Conservation (phyloP, 2,113 vertebrate genomes). For the Pseudopipra pipra region DNA sequence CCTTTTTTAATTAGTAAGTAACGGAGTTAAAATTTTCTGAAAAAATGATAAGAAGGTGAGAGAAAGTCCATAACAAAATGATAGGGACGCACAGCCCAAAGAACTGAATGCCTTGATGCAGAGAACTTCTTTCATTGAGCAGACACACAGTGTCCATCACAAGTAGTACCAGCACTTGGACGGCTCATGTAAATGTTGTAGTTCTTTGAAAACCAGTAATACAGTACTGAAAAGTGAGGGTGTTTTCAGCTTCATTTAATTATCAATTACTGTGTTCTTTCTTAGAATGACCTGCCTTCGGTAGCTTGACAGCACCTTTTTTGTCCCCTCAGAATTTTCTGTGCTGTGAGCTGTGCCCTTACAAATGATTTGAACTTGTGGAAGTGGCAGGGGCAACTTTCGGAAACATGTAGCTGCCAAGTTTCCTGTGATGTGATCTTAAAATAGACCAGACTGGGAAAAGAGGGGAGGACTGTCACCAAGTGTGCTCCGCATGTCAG, state of each 20-base stretch:
- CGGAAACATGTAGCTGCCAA: constrained; percentile 76
- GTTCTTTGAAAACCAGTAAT: not conserved
- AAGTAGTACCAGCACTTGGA: not conserved
- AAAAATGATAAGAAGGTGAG: not conserved
- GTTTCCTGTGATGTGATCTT: constrained; percentile 75
- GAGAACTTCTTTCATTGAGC: not conserved
- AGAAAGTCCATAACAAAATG: not conserved
- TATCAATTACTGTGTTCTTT: not conserved
- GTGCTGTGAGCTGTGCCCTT: constrained; percentile 32
- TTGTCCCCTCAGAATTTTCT: constrained; percentile 9
- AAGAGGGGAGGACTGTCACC: constrained; percentile 72
- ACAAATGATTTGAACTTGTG: constrained; percentile 62
- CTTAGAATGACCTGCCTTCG: not conserved
- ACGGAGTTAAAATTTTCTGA: not conserved
- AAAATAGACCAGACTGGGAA: constrained; percentile 80
- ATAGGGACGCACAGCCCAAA: not conserved
- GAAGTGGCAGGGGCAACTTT: constrained; percentile 74
- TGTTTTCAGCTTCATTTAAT: not conserved
- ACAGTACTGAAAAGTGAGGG: not conserved
- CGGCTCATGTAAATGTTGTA: not conserved
- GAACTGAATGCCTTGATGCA: not conserved
- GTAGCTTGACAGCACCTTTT: not conserved
- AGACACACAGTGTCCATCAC: not conserved
- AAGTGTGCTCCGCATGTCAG: constrained; percentile 57
- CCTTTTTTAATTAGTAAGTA: not conserved